Evolutionary conservation across 2,113 vertebrate genomes (phyloP), one percentile per base, ranked within the genome.

Genomic region (Microcebus ravelobensis): DNA sequence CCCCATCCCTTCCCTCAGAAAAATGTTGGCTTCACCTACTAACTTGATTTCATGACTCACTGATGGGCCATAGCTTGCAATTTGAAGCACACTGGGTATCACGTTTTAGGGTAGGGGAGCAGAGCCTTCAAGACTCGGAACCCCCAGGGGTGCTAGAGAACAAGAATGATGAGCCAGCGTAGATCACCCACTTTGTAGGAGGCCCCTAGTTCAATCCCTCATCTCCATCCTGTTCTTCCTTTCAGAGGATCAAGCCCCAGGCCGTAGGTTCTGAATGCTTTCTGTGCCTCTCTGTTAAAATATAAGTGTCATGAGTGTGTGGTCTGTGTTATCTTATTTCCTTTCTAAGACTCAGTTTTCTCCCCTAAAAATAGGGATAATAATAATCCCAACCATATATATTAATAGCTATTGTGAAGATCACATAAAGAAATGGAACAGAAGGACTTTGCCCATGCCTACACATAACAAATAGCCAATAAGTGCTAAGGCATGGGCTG

Each of bases 21-120:
- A 63, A 90, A 48, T 93, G 18, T 45, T 61, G 50, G 23, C 7
- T 34, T 73, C 81, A 82, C 70, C 14, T 21, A 29, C 52, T 57
- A 68, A 70, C 39, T 68, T n/a, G 57, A 88, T 84, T 81, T 95
- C 15, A 45, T 90, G 63, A 86, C 48, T 90, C 73, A 85, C 48
- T 8, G 67, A 59, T 50, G 80, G 36, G 52, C 27, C 9, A 17
- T 87, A 45, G 74, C 7, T 67, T 90, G 6, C 15, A 13, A 1
- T 89, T 71, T 50, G 36, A 80, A 73, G 36, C 29, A 67, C 21
- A 31, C 8, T 74, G 39, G 48, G 15, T 68, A 45, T 34, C 86
- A 76, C 81, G 3, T 76, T 80, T 81, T 42, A 29, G 21, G 50
- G 14, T 84, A 13, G 31, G 8, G 20, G 34, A 81, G 0, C 36